A percentile compares a stretch with the other conserved stretches of the same genome.
These are phyloP conservation scores for Hylaeus anthracinus DNA, from an alignment of 1,140 invertebrate species.

Conservation along the genomic window DNA sequence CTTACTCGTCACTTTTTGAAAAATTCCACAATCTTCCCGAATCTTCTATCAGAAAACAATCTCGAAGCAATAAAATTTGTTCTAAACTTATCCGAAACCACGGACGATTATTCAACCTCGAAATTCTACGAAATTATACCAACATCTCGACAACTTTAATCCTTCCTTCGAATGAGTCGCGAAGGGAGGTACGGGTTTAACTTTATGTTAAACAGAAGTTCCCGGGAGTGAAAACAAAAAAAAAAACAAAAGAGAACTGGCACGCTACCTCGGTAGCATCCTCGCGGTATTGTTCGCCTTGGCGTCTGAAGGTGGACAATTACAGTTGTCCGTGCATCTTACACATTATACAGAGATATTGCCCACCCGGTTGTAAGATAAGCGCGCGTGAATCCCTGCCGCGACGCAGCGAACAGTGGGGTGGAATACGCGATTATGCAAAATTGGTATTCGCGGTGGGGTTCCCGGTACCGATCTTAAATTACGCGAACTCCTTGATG, in stretches of 20 bases:
- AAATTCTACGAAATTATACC: too few species aligned
- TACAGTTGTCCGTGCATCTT: background rate
- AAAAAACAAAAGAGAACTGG: background rate
- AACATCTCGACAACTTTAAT: too few species aligned
- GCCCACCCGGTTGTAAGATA: slow-evolving; percentile 5
- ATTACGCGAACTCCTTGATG: slow-evolving; percentile 23
- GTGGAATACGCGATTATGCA: slow-evolving; percentile 32
- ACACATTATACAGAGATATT: background rate
- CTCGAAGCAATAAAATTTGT: too few species aligned
- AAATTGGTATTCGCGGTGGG: slow-evolving; percentile 34
- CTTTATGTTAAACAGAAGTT: background rate
- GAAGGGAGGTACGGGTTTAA: background rate
- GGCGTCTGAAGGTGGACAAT: slow-evolving; percentile 6
- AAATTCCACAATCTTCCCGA: too few species aligned
- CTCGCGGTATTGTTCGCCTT: slow-evolving; percentile 12
- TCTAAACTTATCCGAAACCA: too few species aligned
- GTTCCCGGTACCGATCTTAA: slow-evolving; percentile 26
- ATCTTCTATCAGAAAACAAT: too few species aligned
- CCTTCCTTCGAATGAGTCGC: too few species aligned
- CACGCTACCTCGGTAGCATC: background rate
- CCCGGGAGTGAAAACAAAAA: background rate
- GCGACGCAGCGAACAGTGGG: background rate
- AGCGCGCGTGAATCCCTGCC: slow-evolving; percentile 28
- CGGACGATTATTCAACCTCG: too few species aligned
- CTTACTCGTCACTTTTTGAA: too few species aligned